Evolutionary conservation across 2,888 invertebrate genomes (phyloP).

Genomic region (Unio pictorum): DNA sequence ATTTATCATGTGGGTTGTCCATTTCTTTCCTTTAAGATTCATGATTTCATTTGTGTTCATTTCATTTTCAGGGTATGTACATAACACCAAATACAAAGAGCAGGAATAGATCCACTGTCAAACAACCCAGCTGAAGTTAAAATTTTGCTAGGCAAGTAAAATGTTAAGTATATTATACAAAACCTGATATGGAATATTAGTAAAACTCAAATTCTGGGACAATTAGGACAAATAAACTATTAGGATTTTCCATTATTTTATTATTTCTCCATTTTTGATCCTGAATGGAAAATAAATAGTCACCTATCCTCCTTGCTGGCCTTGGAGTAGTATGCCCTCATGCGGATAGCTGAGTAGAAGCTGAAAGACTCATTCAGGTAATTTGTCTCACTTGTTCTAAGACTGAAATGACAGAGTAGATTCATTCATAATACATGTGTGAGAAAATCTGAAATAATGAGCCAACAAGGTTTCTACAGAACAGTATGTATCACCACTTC

Average conservation of each 20-base stretch:
- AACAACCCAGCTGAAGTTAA: no score
- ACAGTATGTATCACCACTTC: no score
- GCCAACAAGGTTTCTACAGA: no score
- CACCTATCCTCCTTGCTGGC: slow-evolving; percentile 92
- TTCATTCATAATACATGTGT: no score
- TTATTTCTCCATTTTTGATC: neutral
- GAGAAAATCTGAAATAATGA: no score
- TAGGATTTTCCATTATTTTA: neutral
- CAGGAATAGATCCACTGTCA: no score
- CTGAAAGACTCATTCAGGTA: slow-evolving; percentile 96
- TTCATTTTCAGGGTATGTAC: no score
- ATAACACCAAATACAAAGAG: no score
- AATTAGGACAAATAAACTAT: neutral
- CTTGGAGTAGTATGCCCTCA: slow-evolving; percentile 93
- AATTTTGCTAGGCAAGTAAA: no score
- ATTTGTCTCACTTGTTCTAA: slow-evolving; percentile 96
- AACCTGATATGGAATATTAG: neutral
- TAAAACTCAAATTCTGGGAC: neutral
- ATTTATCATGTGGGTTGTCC: no score
- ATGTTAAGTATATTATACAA: neutral
- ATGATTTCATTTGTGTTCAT: no score
- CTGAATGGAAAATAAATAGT: slow-evolving; percentile 19
- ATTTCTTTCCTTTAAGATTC: no score
- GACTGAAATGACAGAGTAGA: slow-evolving; percentile 75
- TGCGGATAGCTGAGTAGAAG: slow-evolving; percentile 95